Percentiles rank a stretch among this genome's conserved stretches.
phyloP scores from a whole-genome alignment of 2,797 vertebrate species.

The Kryptopterus vitreolus region DNA sequence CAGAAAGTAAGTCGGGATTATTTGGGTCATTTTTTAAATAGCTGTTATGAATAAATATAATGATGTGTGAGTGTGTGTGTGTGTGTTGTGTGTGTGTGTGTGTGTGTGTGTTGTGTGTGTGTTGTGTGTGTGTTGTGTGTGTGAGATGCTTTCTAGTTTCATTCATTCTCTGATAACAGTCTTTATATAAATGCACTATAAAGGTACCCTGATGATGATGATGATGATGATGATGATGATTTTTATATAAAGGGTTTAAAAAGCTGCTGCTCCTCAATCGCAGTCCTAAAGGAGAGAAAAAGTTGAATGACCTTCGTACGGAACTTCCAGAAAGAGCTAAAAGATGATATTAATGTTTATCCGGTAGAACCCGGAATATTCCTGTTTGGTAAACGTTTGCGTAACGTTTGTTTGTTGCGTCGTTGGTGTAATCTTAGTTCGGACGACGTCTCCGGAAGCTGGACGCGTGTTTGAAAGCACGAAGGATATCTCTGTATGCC shows the following conservation, averaged over 20 bases:
- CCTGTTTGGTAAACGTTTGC: background rate
- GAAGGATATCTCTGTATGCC: too few relatives aligned
- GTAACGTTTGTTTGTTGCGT: too few relatives aligned
- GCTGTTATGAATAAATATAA: background rate
- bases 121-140: background rate
- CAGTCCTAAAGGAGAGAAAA: too few relatives aligned
- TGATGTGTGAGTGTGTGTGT: background rate
- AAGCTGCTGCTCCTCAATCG: too few relatives aligned
- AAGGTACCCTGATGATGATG: background rate
- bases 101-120: background rate
- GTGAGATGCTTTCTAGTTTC: too few relatives aligned
- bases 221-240: background rate
- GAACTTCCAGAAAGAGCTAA: too few relatives aligned
- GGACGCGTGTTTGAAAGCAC: too few relatives aligned
- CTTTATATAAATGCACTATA: background rate
- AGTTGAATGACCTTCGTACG: too few relatives aligned
- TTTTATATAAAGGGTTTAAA: background rate
- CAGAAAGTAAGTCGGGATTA: constrained; percentile 71
- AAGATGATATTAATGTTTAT: too few relatives aligned
- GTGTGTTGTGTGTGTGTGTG: constrained; percentile 4
- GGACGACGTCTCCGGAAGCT: background rate
- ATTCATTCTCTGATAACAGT: background rate
- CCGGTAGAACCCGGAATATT: background rate
- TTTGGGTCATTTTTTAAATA: background rate
- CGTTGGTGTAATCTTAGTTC: background rate